phyloP scores from a whole-genome alignment of 2,888 invertebrate genomes.

The Labia minor region DNA sequence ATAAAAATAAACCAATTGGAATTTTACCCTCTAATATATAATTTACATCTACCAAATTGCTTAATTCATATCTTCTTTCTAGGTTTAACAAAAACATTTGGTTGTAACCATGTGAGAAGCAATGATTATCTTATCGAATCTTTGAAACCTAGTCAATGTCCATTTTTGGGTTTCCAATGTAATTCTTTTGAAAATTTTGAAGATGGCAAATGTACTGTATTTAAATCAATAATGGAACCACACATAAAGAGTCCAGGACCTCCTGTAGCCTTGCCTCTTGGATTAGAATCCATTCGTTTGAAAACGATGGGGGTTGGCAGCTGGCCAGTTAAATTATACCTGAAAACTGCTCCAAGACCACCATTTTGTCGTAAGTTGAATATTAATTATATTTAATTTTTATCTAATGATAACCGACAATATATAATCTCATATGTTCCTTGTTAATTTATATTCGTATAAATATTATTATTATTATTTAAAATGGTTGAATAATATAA shows the following conservation, averaged over 20 bases:
- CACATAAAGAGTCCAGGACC: background rate
- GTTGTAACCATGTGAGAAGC: conserved; percentile 80
- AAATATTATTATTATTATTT: background rate
- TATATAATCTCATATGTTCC: conserved; percentile 14
- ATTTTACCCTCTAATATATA: too few relatives aligned
- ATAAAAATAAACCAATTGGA: too few relatives aligned
- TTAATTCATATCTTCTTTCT: too few relatives aligned
- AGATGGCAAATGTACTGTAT: conserved; percentile 31
- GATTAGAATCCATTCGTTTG: background rate
- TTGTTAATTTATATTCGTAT: background rate
- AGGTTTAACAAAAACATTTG: conserved; percentile 58
- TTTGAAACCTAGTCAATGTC: conserved; percentile 53
- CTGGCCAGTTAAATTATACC: conserved; percentile 51
- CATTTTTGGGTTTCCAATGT: conserved; percentile 68
- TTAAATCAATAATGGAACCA: conserved; percentile 14
- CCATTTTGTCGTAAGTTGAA: conserved; percentile 77
- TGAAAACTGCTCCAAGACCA: conserved; percentile 55
- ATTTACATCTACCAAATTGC: too few relatives aligned
- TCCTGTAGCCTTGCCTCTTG: background rate
- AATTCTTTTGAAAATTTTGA: conserved; percentile 52
- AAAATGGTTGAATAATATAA: background rate
- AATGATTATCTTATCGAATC: conserved; percentile 76
- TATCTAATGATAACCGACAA: too few relatives aligned
- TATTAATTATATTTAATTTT: conserved; percentile 28
- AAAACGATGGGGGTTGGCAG: conserved; percentile 32